Conservation (phyloP, 2,888 invertebrate genomes). For the Cremastinae sp. region DNA sequence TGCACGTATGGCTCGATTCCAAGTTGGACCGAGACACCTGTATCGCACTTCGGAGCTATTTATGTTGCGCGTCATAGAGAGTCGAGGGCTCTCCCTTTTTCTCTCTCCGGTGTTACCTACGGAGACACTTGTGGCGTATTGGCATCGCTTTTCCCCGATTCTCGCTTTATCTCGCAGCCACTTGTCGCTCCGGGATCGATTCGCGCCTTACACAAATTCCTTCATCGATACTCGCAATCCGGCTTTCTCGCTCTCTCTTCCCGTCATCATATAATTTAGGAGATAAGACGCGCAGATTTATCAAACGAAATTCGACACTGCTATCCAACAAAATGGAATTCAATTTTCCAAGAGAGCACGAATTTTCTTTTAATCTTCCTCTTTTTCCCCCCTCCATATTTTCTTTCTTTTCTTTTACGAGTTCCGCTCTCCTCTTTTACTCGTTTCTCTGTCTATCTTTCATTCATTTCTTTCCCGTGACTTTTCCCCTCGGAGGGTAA, state of each 20-base stretch:
- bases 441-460: constrained; percentile 14
- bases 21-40: constrained; percentile 36
- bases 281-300: too few relatives aligned
- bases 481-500: constrained; percentile 5
- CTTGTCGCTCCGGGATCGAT: constrained; percentile 35
- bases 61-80: constrained; percentile 24
- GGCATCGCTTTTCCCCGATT: constrained; percentile 26
- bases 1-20: constrained; percentile 43
- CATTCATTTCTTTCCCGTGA: constrained; percentile 11
- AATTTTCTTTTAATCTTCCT: too few relatives aligned
- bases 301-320: too few relatives aligned
- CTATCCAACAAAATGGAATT: too few relatives aligned
- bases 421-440: neutral
- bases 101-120: constrained; percentile 24
- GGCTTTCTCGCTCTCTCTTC: too few relatives aligned
- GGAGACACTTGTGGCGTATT: constrained; percentile 54
- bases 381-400: too few relatives aligned
- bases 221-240: neutral
- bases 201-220: neutral
- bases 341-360: too few relatives aligned
- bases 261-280: too few relatives aligned
- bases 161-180: constrained; percentile 32
- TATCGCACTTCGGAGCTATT: constrained; percentile 33
- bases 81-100: constrained; percentile 14
- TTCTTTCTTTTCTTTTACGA: neutral